These are phyloP conservation scores for Ypsolopha scabrella DNA, from an alignment of 2,888 invertebrate species.

Conservation along the genomic window DNA sequence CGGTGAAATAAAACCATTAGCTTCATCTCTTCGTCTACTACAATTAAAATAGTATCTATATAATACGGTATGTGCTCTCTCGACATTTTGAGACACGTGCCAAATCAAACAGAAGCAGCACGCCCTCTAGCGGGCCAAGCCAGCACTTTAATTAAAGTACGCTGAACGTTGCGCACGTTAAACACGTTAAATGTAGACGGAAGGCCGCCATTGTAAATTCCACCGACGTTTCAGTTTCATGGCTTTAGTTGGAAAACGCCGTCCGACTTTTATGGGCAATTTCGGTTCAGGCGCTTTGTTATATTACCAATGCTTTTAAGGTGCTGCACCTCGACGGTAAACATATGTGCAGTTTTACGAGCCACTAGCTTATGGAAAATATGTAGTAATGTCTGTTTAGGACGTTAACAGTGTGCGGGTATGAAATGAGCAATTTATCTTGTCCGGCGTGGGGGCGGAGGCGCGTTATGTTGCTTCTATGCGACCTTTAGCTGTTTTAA, in stretches of 20 bases:
- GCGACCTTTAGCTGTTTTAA: too few relatives aligned
- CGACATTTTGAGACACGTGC: too few relatives aligned
- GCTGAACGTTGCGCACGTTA: slow-evolving; percentile 61
- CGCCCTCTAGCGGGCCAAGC: neutral
- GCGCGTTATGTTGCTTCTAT: too few relatives aligned
- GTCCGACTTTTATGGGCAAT: slow-evolving; percentile 69
- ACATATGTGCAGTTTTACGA: slow-evolving; percentile 65
- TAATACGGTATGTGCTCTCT: neutral
- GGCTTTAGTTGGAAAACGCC: slow-evolving; percentile 68
- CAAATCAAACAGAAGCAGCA: neutral
- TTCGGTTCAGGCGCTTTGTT: slow-evolving; percentile 72
- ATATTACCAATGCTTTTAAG: slow-evolving; percentile 72
- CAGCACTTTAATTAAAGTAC: slow-evolving; percentile 63
- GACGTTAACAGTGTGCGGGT: slow-evolving; percentile 27
- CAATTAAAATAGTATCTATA: neutral
- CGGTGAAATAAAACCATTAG: too few relatives aligned
- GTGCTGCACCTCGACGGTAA: slow-evolving; percentile 64
- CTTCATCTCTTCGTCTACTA: too few relatives aligned
- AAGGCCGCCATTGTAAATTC: slow-evolving; percentile 64
- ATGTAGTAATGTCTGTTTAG: slow-evolving; percentile 43
- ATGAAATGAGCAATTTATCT: slow-evolving; percentile 6
- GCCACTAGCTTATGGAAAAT: slow-evolving; percentile 59
- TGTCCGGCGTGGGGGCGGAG: neutral
- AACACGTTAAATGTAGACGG: slow-evolving; percentile 64
- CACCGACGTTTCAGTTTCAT: slow-evolving; percentile 65